A percentile compares a stretch with the other conserved stretches of the same genome.
Evolutionary conservation across 2,797 vertebrate species (phyloP).

Genomic region (Lagocephalus sceleratus): DNA sequence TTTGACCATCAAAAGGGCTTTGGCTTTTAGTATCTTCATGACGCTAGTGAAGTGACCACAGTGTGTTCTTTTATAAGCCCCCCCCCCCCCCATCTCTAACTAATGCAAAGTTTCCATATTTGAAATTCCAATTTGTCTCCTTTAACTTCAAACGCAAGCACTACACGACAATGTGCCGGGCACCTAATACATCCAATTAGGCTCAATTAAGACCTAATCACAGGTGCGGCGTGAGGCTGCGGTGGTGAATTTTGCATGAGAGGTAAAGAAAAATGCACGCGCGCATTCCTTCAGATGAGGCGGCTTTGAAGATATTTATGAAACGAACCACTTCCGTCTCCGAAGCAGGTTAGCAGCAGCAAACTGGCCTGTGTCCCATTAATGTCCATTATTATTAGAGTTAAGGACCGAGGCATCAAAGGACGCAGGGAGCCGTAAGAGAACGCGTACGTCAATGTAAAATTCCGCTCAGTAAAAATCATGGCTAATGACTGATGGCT

Average conservation of each 20-base stretch:
- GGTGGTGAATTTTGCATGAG: constrained; percentile 20
- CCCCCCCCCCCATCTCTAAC: constrained; percentile 24
- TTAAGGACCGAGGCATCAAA: background rate
- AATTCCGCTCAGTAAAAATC: too few species aligned
- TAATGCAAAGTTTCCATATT: constrained; percentile 26
- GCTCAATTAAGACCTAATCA: constrained; percentile 33
- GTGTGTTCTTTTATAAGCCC: background rate
- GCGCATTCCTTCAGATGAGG: constrained; percentile 14
- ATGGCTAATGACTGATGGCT: background rate
- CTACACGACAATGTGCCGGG: constrained; percentile 27
- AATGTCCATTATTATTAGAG: too few species aligned
- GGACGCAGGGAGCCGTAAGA: background rate
- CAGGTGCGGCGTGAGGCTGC: constrained; percentile 15
- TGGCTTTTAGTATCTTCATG: constrained; percentile 11
- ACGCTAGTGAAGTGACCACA: background rate
- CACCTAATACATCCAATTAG: constrained; percentile 44
- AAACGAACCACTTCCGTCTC: constrained; percentile 16
- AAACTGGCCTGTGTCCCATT: constrained; percentile 1
- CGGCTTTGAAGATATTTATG: constrained; percentile 31
- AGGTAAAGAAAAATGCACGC: constrained; percentile 17
- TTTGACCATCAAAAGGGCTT: constrained; percentile 18
- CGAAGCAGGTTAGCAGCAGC: constrained; percentile 9
- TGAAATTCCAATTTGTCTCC: constrained; percentile 39
- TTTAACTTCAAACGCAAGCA: constrained; percentile 40
- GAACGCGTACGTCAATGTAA: too few species aligned